Evolutionary conservation across 2,797 vertebrate species (phyloP).

Genomic region (Percopsis omiscomaycus): DNA sequence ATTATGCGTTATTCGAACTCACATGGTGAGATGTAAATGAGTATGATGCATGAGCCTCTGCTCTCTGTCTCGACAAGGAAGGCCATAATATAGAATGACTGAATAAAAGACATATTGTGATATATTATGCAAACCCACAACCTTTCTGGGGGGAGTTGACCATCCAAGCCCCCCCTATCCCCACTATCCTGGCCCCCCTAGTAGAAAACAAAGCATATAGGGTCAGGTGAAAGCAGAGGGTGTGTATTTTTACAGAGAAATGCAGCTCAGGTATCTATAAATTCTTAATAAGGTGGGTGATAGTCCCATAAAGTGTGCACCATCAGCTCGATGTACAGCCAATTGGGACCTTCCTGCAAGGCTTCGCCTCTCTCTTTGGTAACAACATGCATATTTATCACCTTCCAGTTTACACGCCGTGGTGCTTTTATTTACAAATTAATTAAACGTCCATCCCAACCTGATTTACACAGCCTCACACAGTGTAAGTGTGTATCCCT

Average conservation of each 20-base stretch:
- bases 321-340: conserved; percentile 40
- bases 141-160: no score
- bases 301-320: conserved; percentile 50
- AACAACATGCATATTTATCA: conserved; percentile 73
- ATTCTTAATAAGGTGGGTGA: conserved; percentile 54
- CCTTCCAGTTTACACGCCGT: conserved; percentile 64
- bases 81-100: conserved; percentile 18
- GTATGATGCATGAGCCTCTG: conserved; percentile 53
- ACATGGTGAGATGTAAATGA: conserved; percentile 52
- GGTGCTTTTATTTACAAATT: conserved; percentile 75
- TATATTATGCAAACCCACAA: no score
- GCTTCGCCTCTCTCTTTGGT: conserved; percentile 63
- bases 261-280: conserved; percentile 71
- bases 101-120: no score
- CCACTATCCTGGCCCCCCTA: no score
- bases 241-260: conserved; percentile 59
- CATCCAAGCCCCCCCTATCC: no score
- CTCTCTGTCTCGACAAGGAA: conserved; percentile 12
- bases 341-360: conserved; percentile 48
- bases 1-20: conserved; percentile 69
- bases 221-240: conserved; percentile 25
- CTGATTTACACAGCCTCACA: conserved; percentile 71
- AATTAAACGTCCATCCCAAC: conserved; percentile 67
- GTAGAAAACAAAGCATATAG: no score
- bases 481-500: conserved; percentile 10